phyloP scores from a whole-genome alignment of 2,797 vertebrate species.

The Balearica regulorum region DNA sequence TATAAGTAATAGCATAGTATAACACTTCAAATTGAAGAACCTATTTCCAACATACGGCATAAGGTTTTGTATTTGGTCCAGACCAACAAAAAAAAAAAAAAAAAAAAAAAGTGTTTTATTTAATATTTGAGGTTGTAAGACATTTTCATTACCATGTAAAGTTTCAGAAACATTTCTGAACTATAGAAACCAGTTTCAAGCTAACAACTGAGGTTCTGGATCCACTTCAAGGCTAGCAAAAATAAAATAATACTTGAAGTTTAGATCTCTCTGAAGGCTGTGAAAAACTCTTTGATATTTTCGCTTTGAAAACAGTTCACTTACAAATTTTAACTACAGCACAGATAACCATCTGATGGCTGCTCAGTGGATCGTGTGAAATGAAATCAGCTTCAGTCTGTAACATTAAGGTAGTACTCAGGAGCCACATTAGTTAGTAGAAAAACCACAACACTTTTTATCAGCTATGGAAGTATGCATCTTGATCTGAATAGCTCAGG shows the following conservation, averaged over 20 bases:
- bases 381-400: slow-evolving; percentile 6
- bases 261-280: slow-evolving; percentile 51
- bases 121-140: slow-evolving; percentile 55
- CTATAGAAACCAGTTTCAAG: slow-evolving; percentile 59
- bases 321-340: slow-evolving; percentile 52
- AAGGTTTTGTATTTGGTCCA: slow-evolving; percentile 38
- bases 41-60: slow-evolving; percentile 22
- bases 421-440: not conserved
- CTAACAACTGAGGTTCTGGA: slow-evolving; percentile 61
- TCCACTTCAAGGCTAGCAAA: slow-evolving; percentile 59
- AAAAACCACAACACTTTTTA: not conserved
- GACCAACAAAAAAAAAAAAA: not conserved
- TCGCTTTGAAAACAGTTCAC: slow-evolving; percentile 60
- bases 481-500: not conserved
- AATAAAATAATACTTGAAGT: slow-evolving; percentile 65
- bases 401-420: not conserved
- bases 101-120: slow-evolving; percentile 33
- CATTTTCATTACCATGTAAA: slow-evolving; percentile 65
- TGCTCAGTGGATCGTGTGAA: not conserved
- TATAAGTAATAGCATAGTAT: slow-evolving; percentile 12
- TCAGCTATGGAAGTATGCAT: not conserved
- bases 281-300: slow-evolving; percentile 61
- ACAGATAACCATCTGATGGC: slow-evolving; percentile 24
- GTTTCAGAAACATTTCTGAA: slow-evolving; percentile 60
- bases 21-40: slow-evolving; percentile 38